Base-by-base conservation (phyloP, 2,797 vertebrate genomes). In the Sparus aurata region DNA sequence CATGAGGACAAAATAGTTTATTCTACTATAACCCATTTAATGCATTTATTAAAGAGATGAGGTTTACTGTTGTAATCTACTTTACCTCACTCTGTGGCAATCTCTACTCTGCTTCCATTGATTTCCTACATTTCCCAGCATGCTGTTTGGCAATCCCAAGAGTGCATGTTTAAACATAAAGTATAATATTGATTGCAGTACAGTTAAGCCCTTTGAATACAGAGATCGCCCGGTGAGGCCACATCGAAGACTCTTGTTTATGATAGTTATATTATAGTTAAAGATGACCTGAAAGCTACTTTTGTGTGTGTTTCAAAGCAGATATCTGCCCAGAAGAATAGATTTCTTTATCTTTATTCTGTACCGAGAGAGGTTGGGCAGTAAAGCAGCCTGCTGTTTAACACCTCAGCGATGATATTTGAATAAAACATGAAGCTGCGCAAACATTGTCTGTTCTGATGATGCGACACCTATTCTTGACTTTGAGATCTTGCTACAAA, bases 1-100 rank as follows among this genome's bases (percentile, higher is more conserved):
- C 2, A n/a, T 22, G 43, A n/a, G 63, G 34, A 59, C 27, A 62
- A 72, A 71, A 27, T 57, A 18, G 18, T 52, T 55, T 34, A 38
- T 20, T 20, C 58, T 12, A 23, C 9, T 34, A 3, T n/a, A 23
- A 11, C 12, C 1, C 43, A 25, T 27, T 1, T 13, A 46, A 62
- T 23, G 15, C 41, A 47, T 77, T 77, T 3, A 17, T 12, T 7
- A 50, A 76, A 62, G n/a, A 20, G 5, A 38, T 52, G 9, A 27
- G 17, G 47, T 75, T 59, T 72, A 13, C 55, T 65, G 34, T 45
- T 70, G 7, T 53, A 41, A 52, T 69, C 22, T 64, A 20, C 22
- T 49, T 57, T 57, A 34, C 34, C 34, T 34, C 34, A 34, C 34
- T 25, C 11, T 53, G 0, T 27, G 12, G 0, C 61, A 34, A 34